Conservation (phyloP, 2,113 vertebrate genomes). For the Bettongia penicillata region DNA sequence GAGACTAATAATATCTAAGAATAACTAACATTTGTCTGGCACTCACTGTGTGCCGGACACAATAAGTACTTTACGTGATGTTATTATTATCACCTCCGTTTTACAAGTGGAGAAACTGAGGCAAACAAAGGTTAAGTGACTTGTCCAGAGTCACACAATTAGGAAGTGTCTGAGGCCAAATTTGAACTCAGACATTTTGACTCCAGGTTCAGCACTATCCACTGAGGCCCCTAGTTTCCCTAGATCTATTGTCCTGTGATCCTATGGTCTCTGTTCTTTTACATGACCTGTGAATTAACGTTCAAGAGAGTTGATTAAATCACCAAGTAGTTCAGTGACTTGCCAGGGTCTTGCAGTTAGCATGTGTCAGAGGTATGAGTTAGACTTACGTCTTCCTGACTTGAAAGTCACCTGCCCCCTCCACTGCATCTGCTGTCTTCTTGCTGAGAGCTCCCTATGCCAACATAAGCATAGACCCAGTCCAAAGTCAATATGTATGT, state of each 20-base stretch:
- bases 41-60: not conserved
- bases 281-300: not conserved
- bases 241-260: not conserved
- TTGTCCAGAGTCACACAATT: not conserved
- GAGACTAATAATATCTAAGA: not conserved
- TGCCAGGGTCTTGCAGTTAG: not conserved
- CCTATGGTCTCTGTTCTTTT: not conserved
- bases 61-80: not conserved
- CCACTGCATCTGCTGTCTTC: not conserved
- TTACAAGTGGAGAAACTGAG: not conserved
- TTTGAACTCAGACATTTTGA: not conserved
- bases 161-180: too few species aligned
- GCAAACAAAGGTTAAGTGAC: not conserved
- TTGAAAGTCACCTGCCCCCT: too few species aligned
- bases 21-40: not conserved
- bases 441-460: not conserved
- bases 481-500: not conserved
- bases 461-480: not conserved
- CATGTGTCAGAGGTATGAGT: not conserved
- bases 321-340: too few species aligned
- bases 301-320: not conserved
- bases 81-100: not conserved
- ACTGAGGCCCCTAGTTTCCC: too few species aligned
- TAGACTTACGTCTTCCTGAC: not conserved
- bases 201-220: not conserved